Conservation (phyloP, 2,888 invertebrate species). For the Xylota sylvarum region DNA sequence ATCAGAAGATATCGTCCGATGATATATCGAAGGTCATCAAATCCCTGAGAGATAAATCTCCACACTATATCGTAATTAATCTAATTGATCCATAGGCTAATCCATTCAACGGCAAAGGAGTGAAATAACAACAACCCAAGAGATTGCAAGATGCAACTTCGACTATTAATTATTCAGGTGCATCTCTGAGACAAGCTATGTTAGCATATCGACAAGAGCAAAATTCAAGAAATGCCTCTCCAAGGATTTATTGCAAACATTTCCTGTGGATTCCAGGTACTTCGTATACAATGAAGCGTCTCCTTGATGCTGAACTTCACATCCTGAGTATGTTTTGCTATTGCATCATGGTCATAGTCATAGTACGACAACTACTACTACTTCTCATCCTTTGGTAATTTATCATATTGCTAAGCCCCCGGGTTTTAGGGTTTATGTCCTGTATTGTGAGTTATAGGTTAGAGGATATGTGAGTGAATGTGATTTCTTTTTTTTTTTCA, state of each 20-base stretch:
- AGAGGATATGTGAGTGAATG: neutral
- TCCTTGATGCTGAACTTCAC: constrained; percentile 6
- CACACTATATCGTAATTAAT: constrained; percentile 49
- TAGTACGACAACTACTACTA: constrained; percentile 6
- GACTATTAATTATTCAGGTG: constrained; percentile 56
- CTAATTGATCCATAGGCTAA: constrained; percentile 50
- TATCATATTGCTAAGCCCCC: constrained; percentile 39
- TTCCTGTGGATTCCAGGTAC: constrained; percentile 30
- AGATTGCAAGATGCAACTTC: constrained; percentile 33
- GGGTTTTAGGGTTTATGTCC: constrained; percentile 5
- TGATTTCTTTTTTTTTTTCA: no score
- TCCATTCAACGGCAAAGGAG: constrained; percentile 25
- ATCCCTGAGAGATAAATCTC: constrained; percentile 30
- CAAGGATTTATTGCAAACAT: constrained; percentile 48
- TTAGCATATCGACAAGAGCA: constrained; percentile 27
- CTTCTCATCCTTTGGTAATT: constrained; percentile 48
- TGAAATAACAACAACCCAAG: constrained; percentile 5
- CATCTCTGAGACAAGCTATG: constrained; percentile 27
- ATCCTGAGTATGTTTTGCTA: constrained; percentile 44
- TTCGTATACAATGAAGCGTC: neutral
- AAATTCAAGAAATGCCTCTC: constrained; percentile 50
- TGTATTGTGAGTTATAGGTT: constrained; percentile 22
- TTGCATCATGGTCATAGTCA: constrained; percentile 38
- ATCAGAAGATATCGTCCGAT: neutral
- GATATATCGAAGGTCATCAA: constrained; percentile 21